phyloP scores from a whole-genome alignment of 2,888 invertebrate genomes.

The Shargacucullia verbasci region DNA sequence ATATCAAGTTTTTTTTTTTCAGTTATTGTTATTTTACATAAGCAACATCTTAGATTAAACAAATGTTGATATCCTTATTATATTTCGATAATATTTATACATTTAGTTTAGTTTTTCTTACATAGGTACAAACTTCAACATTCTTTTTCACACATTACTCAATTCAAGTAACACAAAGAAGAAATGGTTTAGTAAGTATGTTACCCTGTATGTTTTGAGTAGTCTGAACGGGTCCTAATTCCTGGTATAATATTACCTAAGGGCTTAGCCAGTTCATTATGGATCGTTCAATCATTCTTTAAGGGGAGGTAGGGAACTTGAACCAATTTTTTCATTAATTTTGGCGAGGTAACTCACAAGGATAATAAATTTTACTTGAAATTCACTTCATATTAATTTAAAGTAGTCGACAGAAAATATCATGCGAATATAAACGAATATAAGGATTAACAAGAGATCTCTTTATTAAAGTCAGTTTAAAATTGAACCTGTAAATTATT shows the following conservation, averaged over 20 bases:
- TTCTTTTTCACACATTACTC: too few relatives aligned
- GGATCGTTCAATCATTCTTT: slow-evolving; percentile 81
- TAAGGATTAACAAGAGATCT: too few relatives aligned
- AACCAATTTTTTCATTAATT: slow-evolving; percentile 43
- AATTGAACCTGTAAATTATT: too few relatives aligned
- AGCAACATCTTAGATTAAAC: too few relatives aligned
- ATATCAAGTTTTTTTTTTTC: too few relatives aligned
- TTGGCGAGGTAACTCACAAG: slow-evolving; percentile 14
- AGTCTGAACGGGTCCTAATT: slow-evolving; percentile 70
- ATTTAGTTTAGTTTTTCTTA: too few relatives aligned
- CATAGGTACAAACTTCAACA: not conserved
- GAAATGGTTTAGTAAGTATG: slow-evolving; percentile 6
- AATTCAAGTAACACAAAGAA: not conserved
- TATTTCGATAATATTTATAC: too few relatives aligned
- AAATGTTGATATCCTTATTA: too few relatives aligned
- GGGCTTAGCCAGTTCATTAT: slow-evolving; percentile 81
- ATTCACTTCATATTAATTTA: slow-evolving; percentile 13
- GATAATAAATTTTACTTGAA: slow-evolving; percentile 25
- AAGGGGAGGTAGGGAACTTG: slow-evolving; percentile 61
- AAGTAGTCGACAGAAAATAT: not conserved
- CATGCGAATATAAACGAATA: too few relatives aligned
- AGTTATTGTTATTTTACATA: too few relatives aligned
- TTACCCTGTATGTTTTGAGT: slow-evolving; percentile 24
- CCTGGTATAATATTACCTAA: slow-evolving; percentile 72
- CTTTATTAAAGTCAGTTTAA: too few relatives aligned